These are phyloP conservation scores for Semaprochilodus insignis DNA, from an alignment of 2,797 vertebrate species.

Conservation along the genomic window DNA sequence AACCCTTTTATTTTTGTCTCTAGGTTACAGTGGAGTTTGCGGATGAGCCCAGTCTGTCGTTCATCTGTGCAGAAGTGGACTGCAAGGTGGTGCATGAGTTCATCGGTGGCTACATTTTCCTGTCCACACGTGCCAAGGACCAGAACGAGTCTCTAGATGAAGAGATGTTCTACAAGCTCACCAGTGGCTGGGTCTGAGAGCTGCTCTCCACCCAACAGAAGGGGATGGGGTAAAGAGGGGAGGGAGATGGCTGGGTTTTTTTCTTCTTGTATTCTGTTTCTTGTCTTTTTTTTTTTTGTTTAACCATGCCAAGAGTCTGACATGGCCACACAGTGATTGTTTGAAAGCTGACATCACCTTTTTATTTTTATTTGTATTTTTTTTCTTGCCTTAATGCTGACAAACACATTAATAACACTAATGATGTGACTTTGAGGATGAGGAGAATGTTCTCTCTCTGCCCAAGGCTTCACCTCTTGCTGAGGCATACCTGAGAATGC, in stretches of 20 bases:
- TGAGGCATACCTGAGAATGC: slow-evolving; percentile 2
- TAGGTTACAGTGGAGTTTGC: slow-evolving; percentile 98
- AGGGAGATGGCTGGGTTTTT: slow-evolving; percentile 64
- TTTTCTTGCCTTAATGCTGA: slow-evolving; percentile 63
- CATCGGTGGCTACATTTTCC: slow-evolving; percentile 98
- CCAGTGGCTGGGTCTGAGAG: slow-evolving; percentile 96
- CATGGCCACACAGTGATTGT: slow-evolving; percentile 57
- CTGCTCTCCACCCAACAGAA: slow-evolving; percentile 24
- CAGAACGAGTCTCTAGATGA: slow-evolving; percentile 98
- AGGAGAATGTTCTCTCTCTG: slow-evolving; percentile 12
- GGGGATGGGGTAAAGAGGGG: slow-evolving; percentile 39
- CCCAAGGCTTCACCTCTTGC: slow-evolving; percentile 13
- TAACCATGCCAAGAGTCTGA: slow-evolving; percentile 64
- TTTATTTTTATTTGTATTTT: slow-evolving; percentile 4
- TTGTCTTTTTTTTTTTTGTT: slow-evolving; percentile 48
- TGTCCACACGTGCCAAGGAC: slow-evolving; percentile 96
- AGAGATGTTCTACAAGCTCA: slow-evolving; percentile 99
- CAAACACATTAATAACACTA: slow-evolving; percentile 67
- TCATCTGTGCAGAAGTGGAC: slow-evolving; percentile 96
- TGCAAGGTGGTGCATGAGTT: slow-evolving; percentile 99
- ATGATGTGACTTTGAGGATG: slow-evolving; percentile 51
- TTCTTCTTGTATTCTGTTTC: slow-evolving; percentile 54
- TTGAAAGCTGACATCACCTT: slow-evolving; percentile 54
- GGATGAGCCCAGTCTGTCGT: slow-evolving; percentile 92
- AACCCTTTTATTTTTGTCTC: background rate